Percentiles rank a stretch among this genome's conserved stretches.
These are phyloP conservation scores for Portevinia maculata DNA, from an alignment of 2,888 invertebrate species.

Conservation along the genomic window DNA sequence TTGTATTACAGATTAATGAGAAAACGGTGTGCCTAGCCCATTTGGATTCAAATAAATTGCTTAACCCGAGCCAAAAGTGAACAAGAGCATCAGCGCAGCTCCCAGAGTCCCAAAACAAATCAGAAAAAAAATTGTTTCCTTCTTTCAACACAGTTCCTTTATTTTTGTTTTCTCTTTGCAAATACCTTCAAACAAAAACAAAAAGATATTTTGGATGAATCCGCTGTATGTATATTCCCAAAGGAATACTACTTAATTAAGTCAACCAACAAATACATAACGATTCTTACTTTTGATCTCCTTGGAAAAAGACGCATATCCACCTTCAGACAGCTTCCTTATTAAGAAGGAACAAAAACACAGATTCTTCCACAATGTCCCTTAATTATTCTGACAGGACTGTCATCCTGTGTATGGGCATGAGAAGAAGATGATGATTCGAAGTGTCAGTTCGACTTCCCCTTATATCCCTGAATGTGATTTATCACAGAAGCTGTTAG, in stretches of 20 bases:
- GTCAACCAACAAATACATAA: slow-evolving; percentile 30
- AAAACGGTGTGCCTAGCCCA: slow-evolving; percentile 40
- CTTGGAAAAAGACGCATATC: neutral
- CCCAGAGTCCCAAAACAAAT: slow-evolving; percentile 65
- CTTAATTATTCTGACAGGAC: slow-evolving; percentile 59
- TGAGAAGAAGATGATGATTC: slow-evolving; percentile 47
- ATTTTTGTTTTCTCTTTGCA: slow-evolving; percentile 36
- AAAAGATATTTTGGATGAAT: slow-evolving; percentile 1
- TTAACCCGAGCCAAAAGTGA: slow-evolving; percentile 37
- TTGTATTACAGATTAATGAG: slow-evolving; percentile 48
- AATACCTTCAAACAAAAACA: neutral
- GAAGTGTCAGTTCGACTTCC: slow-evolving; percentile 15
- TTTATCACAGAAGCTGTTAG: slow-evolving; percentile 43
- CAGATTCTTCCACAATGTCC: slow-evolving; percentile 29
- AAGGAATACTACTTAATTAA: slow-evolving; percentile 48
- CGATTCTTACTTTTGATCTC: slow-evolving; percentile 13
- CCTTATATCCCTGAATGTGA: slow-evolving; percentile 11
- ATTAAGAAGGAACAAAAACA: neutral
- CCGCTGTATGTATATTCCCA: slow-evolving; percentile 28
- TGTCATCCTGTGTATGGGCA: slow-evolving; percentile 25
- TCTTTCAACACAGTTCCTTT: neutral
- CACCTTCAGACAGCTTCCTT: neutral
- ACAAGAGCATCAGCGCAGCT: too few relatives aligned
- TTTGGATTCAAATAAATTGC: slow-evolving; percentile 56
- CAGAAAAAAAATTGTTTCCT: slow-evolving; percentile 3